These are phyloP conservation scores for Lepidocyrtinus sp. DNA, from an alignment of 2,888 invertebrate genomes.

Conservation along the genomic window DNA sequence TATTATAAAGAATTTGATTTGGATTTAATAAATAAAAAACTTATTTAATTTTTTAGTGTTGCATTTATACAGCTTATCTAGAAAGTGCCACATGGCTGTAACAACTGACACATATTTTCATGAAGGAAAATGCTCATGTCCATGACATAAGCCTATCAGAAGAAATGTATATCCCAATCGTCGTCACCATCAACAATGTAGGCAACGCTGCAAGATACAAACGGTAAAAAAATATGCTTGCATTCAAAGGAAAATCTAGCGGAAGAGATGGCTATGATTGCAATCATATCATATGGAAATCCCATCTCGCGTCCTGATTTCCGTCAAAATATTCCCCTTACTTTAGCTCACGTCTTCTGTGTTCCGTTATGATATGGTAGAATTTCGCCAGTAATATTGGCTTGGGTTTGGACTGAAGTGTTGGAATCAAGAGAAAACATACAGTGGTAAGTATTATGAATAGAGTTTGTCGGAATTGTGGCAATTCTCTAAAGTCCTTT, in stretches of 20 bases:
- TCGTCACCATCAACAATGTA: not conserved
- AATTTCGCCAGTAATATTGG: not conserved
- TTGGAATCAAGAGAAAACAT: not conserved
- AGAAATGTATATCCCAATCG: not conserved
- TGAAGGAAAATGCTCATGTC: too few species aligned
- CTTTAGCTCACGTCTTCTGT: not conserved
- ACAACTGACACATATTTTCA: not conserved
- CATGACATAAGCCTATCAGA: not conserved
- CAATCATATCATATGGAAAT: slow-evolving; percentile 22
- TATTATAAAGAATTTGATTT: too few species aligned
- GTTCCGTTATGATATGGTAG: not conserved
- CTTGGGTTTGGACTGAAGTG: not conserved
- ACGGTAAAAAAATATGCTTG: not conserved
- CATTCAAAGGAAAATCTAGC: slow-evolving; percentile 1
- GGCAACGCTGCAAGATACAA: not conserved
- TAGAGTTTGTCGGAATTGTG: not conserved
- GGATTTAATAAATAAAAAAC: too few species aligned
- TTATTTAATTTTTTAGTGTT: too few species aligned
- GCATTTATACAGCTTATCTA: too few species aligned
- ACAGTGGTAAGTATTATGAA: not conserved
- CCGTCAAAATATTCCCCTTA: slow-evolving; percentile 18
- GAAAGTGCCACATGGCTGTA: not conserved
- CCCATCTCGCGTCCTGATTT: slow-evolving; percentile 15
- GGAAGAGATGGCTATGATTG: slow-evolving; percentile 18
- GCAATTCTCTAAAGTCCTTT: not conserved